Conservation (phyloP, 2,797 vertebrate genomes). For the Brachymystax lenok region DNA sequence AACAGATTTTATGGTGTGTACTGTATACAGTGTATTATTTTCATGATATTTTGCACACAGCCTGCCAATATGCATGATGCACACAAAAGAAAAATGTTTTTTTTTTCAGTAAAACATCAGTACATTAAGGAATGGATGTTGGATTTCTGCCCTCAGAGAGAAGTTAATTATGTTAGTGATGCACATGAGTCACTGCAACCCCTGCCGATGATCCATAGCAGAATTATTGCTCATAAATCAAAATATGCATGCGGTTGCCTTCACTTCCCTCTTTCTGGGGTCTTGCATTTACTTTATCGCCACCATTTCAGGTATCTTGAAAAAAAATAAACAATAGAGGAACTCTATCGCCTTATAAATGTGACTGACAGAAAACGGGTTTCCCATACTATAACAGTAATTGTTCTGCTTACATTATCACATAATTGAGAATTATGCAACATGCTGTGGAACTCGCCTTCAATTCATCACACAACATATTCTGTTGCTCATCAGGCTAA, state of each 20-base stretch:
- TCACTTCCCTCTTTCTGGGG: neutral
- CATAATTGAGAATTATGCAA: too few relatives aligned
- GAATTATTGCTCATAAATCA: neutral
- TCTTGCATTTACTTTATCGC: neutral
- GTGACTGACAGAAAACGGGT: neutral
- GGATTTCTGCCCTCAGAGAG: neutral
- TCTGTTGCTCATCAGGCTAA: neutral
- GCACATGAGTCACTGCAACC: neutral
- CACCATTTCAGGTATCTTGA: neutral
- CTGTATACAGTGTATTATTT: neutral
- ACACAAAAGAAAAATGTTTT: neutral
- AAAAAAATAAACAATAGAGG: neutral
- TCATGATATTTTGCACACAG: neutral
- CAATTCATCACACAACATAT: too few relatives aligned
- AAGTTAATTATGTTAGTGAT: neutral
- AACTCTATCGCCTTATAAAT: neutral
- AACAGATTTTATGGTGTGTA: neutral
- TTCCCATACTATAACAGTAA: neutral
- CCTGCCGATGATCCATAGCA: neutral
- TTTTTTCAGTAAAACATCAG: neutral
- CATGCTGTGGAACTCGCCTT: too few relatives aligned
- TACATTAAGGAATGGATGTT: neutral
- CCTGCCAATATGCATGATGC: neutral
- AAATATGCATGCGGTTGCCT: neutral
- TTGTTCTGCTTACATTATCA: too few relatives aligned